phyloP scores from a whole-genome alignment of 2,888 invertebrate species.

The Cremastobaeus sp. region DNA sequence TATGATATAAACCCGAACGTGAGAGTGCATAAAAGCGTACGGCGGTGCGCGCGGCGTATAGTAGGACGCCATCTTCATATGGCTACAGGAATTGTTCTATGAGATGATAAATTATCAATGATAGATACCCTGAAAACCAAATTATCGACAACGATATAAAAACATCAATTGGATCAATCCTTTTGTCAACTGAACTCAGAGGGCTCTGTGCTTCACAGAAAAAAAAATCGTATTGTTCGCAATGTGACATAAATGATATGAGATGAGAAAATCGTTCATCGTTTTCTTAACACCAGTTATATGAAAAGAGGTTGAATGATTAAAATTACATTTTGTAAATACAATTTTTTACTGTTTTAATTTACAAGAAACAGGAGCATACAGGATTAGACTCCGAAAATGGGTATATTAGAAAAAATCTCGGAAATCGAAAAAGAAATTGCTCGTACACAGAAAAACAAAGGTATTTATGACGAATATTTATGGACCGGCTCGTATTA shows the following conservation, averaged over 20 bases:
- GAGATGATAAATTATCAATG: too few species aligned
- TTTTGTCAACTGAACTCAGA: conserved; percentile 6
- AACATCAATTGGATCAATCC: background rate
- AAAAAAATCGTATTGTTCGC: conserved; percentile 11
- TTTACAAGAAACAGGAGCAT: background rate
- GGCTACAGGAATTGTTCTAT: too few species aligned
- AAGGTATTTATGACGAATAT: too few species aligned
- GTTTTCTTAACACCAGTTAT: background rate
- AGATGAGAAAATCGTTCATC: conserved; percentile 15
- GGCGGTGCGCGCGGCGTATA: too few species aligned
- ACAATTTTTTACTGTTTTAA: conserved; percentile 5
- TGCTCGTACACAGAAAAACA: conserved; percentile 98
- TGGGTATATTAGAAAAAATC: conserved; percentile 99
- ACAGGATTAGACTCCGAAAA: conserved; percentile 74
- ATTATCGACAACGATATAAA: background rate
- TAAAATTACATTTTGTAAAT: conserved; percentile 26
- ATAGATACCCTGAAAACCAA: too few species aligned
- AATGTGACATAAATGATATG: conserved; percentile 33
- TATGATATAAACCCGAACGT: too few species aligned
- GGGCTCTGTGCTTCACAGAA: conserved; percentile 9
- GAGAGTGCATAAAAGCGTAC: too few species aligned
- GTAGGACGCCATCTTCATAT: too few species aligned
- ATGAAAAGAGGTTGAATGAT: conserved; percentile 24
- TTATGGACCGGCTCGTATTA: too few species aligned
- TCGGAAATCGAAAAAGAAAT: conserved; percentile 99